These are phyloP conservation scores for Apamea monoglypha DNA, from an alignment of 2,888 invertebrate species.

Conservation along the genomic window DNA sequence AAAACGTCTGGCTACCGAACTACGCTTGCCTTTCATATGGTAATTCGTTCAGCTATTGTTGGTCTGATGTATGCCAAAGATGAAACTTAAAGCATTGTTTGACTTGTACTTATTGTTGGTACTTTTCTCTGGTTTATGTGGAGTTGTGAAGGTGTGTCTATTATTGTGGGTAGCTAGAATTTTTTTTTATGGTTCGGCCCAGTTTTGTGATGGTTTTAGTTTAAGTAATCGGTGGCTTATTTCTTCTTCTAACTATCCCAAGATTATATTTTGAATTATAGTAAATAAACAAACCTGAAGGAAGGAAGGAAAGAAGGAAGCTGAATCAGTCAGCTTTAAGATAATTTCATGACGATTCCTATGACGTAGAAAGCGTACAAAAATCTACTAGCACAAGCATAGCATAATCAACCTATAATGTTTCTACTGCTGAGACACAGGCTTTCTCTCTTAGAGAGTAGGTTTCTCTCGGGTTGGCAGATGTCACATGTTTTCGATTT, in stretches of 20 bases:
- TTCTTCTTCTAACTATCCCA: background rate
- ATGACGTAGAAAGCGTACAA: background rate
- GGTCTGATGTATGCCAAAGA: conserved; percentile 73
- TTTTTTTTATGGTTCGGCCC: background rate
- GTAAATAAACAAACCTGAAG: background rate
- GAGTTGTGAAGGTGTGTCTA: conserved; percentile 45
- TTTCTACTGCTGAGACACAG: no score
- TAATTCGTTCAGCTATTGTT: conserved; percentile 82
- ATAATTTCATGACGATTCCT: background rate
- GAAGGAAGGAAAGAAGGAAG: background rate
- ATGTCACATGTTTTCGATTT: no score
- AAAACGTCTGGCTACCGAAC: conserved; percentile 81
- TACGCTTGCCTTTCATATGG: conserved; percentile 85
- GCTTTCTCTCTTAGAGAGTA: no score
- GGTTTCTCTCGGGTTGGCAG: no score
- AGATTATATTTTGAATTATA: no score
- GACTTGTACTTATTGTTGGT: conserved; percentile 63
- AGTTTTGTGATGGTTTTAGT: background rate
- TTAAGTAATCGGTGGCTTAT: background rate
- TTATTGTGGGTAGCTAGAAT: conserved; percentile 19
- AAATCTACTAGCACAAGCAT: no score
- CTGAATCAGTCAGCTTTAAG: background rate
- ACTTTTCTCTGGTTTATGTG: conserved; percentile 46
- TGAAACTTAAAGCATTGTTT: conserved; percentile 67
- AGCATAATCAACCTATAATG: no score